Base-by-base conservation (phyloP, 2,888 invertebrate genomes). In the Drosophila yooni region DNA sequence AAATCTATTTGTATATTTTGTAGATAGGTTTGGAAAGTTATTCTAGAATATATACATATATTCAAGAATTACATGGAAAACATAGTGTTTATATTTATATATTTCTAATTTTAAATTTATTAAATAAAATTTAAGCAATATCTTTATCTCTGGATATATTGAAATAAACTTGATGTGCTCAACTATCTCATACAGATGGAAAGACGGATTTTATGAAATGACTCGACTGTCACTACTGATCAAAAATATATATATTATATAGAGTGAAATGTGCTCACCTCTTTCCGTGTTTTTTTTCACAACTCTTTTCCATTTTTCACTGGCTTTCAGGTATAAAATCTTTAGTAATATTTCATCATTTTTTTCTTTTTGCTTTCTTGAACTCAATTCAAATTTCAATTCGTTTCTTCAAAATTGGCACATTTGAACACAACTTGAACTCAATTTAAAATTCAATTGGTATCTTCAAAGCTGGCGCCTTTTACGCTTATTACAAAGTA, bases 401-500 rank as follows among this genome's bases (percentile, higher is more conserved):
- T 46, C 25, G 10, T 5, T 40, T 4, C 18, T 8, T 33, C 31
- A 7, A 53, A 33, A 27, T 48, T 56, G 72, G 73, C 83, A 76
- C 76, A 67, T 36, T 60, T 70, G 46, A 46, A 46, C 5, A 25
- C 18, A 53, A 36, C 36, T 33, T 21, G 15, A 51, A 48, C 15
- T 18, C 31, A 15, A 31, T 46, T 25, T 8, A 4, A 46, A 46
- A 25, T 11, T 6, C 27, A 33, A 43, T 58, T 46, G 36, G 8
- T 3, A 31, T 2, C n/a, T 27, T 48, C 36, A 11, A 53, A 33
- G 27, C 34, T 60, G 74, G 73, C 83, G 76, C 75, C 72, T 38
- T 60, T 63, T 53, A 80, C 72, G 80, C 76, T 34, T 36, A 58
- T 79, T 73, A 57, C 70, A 62, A 43, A 34, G 62, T 13, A 58